Evolutionary conservation across 1,140 invertebrate genomes (phyloP).

Genomic region (Trichogramma pretiosum): DNA sequence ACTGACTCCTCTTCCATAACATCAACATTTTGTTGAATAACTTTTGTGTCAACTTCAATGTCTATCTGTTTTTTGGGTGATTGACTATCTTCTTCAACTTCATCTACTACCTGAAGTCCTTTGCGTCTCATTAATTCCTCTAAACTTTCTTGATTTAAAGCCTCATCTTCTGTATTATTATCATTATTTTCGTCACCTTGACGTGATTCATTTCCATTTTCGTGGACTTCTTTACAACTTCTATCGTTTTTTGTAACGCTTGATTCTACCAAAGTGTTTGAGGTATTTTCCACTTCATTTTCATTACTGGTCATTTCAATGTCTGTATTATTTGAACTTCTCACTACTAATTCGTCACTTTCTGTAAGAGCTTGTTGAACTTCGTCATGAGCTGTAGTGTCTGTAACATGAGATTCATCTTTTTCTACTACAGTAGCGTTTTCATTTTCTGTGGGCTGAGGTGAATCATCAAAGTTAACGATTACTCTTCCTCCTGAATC

Average conservation of each 20-base stretch:
- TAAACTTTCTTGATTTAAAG: slow-evolving; percentile 15
- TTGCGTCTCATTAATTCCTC: slow-evolving; percentile 21
- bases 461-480: too few relatives aligned
- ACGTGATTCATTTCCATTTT: slow-evolving; percentile 3
- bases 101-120: slow-evolving; percentile 21
- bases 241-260: neutral
- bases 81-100: slow-evolving; percentile 11
- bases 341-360: neutral
- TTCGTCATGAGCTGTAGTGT: too few relatives aligned
- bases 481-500: too few relatives aligned
- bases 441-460: neutral
- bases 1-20: slow-evolving; percentile 19
- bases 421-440: neutral
- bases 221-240: too few relatives aligned
- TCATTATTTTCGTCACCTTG: neutral
- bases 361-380: neutral
- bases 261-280: slow-evolving; percentile 1
- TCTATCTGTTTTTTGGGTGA: neutral
- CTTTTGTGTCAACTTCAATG: slow-evolving; percentile 4
- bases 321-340: neutral
- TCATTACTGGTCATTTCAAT: neutral
- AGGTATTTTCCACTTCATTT: slow-evolving; percentile 1
- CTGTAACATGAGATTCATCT: neutral
- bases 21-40: neutral
- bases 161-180: slow-evolving; percentile 10